These are phyloP conservation scores for Zaprionus lineosus DNA, from an alignment of 2,888 invertebrate species.

Conservation along the genomic window DNA sequence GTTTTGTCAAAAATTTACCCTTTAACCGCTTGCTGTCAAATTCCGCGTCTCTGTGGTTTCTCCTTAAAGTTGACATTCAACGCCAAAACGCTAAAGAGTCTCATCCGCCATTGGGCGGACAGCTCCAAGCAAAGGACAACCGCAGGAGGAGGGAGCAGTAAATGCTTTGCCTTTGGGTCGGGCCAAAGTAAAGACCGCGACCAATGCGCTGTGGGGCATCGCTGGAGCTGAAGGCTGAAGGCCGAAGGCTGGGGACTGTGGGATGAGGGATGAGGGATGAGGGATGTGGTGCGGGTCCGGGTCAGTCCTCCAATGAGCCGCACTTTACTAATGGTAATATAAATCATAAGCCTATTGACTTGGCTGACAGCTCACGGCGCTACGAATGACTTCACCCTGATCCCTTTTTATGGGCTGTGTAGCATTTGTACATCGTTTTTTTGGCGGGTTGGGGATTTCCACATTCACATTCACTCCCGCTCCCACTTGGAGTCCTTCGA, in stretches of 20 bases:
- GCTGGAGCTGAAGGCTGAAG: too few species aligned
- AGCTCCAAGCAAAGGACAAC: not conserved
- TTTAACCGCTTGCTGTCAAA: constrained; percentile 3
- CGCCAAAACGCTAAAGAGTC: too few species aligned
- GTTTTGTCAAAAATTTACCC: too few species aligned
- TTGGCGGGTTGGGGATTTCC: not conserved
- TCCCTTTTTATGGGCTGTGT: constrained; percentile 70
- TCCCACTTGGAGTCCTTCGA: too few species aligned
- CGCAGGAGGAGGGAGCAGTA: too few species aligned
- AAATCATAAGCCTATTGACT: constrained; percentile 76
- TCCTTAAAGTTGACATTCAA: constrained; percentile 11
- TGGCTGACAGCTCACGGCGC: constrained; percentile 28
- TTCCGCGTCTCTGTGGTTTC: not conserved
- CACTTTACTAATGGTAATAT: constrained; percentile 65
- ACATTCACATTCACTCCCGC: too few species aligned
- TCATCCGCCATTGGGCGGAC: too few species aligned
- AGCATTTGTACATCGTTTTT: constrained; percentile 54
- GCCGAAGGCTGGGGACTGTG: too few species aligned
- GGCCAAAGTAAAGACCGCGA: constrained; percentile 2
- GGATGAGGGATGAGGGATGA: too few species aligned
- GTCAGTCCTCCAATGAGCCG: constrained; percentile 60
- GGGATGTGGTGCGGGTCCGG: too few species aligned
- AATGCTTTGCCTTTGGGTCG: too few species aligned
- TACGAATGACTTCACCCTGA: constrained; percentile 55
- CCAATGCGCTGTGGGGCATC: too few species aligned